Conservation (phyloP, 2,113 vertebrate genomes). For the Desmodus rotundus region DNA sequence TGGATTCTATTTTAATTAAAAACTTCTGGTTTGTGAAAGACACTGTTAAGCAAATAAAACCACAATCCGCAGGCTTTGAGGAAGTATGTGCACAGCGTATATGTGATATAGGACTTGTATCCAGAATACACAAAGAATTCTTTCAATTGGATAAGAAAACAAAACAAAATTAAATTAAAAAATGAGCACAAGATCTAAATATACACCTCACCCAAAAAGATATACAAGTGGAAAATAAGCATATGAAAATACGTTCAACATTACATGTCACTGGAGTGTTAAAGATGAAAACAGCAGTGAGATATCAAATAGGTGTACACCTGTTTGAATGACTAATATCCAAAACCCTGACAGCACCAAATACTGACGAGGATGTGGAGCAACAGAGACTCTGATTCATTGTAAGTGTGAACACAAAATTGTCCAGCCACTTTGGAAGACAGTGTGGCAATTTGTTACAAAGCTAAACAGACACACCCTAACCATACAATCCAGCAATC, state of each 20-base stretch:
- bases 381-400: neutral
- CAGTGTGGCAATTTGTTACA: neutral
- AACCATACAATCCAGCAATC: neutral
- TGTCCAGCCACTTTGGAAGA: neutral
- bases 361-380: neutral
- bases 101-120: neutral
- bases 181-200: neutral
- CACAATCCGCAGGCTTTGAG: neutral
- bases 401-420: neutral
- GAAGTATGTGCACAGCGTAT: neutral
- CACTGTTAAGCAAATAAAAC: neutral
- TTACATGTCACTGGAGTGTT: neutral
- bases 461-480: neutral
- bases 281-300: neutral
- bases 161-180: neutral
- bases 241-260: neutral
- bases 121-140: neutral
- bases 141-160: neutral
- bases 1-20: neutral
- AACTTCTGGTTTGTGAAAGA: neutral
- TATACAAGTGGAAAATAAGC: neutral
- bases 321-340: neutral
- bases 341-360: neutral
- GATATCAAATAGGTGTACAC: neutral
- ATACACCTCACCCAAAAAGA: neutral